Percentiles rank a stretch among this genome's conserved stretches.
Conservation (phyloP, 2,113 vertebrate species). For the Pipra filicauda region DNA sequence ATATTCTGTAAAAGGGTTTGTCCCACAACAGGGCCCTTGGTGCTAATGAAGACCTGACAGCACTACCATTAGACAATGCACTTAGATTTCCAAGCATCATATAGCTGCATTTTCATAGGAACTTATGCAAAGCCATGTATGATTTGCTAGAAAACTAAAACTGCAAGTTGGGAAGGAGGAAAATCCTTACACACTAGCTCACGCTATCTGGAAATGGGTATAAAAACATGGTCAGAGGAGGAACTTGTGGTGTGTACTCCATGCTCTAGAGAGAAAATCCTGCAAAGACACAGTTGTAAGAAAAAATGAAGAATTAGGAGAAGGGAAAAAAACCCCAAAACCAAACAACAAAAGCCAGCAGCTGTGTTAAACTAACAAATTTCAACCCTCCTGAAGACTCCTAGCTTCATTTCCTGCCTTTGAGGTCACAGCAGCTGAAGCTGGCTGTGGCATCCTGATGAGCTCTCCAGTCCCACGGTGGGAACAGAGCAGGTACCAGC, state of each 20-base stretch:
- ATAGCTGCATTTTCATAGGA: neutral
- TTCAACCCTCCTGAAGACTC: neutral
- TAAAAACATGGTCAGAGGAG: neutral
- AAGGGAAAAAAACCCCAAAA: neutral
- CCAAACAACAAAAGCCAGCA: neutral
- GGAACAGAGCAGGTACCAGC: neutral
- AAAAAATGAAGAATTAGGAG: neutral
- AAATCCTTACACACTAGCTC: neutral
- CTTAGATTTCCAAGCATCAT: constrained; percentile 16
- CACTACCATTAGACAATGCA: neutral
- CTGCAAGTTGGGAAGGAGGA: neutral
- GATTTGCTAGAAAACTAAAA: neutral
- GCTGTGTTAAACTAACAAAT: neutral
- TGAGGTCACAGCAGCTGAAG: neutral
- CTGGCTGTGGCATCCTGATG: neutral
- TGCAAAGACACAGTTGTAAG: neutral
- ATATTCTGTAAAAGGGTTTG: neutral
- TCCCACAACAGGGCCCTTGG: neutral
- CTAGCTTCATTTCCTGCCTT: neutral
- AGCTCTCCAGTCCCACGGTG: neutral
- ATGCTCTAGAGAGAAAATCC: neutral
- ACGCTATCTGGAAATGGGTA: neutral
- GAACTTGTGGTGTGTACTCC: neutral
- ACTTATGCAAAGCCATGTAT: neutral
- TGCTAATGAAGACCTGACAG: neutral